Percentiles rank a stretch among this genome's conserved stretches.
Conservation (phyloP, 2,888 invertebrate species). For the Drosophila kanekoi region DNA sequence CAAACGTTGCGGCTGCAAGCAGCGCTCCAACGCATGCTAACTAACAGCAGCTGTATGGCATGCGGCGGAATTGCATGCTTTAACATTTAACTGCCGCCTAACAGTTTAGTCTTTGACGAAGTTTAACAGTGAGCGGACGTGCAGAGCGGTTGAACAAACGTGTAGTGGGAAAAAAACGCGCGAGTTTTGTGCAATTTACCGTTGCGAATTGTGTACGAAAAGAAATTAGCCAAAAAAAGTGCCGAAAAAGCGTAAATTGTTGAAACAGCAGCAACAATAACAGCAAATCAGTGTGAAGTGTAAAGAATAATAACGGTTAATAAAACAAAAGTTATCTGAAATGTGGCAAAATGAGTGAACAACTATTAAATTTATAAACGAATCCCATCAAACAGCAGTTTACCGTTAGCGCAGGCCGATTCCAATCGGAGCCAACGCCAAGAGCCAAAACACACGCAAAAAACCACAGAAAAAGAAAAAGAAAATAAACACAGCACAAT, state of each 20-base stretch:
- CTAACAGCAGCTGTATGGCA: constrained; percentile 9
- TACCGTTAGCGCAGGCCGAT: constrained; percentile 3
- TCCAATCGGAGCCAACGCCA: not conserved
- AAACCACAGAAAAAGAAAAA: not conserved
- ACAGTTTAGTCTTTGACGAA: constrained; percentile 47
- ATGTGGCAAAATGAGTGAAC: constrained; percentile 31
- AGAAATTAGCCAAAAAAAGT: not conserved
- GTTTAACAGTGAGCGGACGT: constrained; percentile 40
- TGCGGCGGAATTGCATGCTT: constrained; percentile 6
- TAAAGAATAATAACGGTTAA: constrained; percentile 1
- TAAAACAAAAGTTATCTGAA: constrained; percentile 6
- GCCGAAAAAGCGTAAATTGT: not conserved
- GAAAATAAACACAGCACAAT: constrained; percentile 86
- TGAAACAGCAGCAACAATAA: constrained; percentile 14
- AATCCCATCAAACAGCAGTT: not conserved
- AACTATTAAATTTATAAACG: constrained; percentile 30
- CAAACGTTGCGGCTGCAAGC: constrained; percentile 33
- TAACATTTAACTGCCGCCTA: constrained; percentile 22
- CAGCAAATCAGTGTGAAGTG: constrained; percentile 3
- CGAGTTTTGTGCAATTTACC: constrained; percentile 38
- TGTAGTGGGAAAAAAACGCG: constrained; percentile 7
- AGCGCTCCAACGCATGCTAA: constrained; percentile 1
- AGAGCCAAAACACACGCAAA: not conserved
- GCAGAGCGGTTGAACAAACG: constrained; percentile 19
- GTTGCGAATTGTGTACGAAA: constrained; percentile 6